Evolutionary conservation across 2,888 invertebrate species (phyloP).

Genomic region (Acronicta psi): DNA sequence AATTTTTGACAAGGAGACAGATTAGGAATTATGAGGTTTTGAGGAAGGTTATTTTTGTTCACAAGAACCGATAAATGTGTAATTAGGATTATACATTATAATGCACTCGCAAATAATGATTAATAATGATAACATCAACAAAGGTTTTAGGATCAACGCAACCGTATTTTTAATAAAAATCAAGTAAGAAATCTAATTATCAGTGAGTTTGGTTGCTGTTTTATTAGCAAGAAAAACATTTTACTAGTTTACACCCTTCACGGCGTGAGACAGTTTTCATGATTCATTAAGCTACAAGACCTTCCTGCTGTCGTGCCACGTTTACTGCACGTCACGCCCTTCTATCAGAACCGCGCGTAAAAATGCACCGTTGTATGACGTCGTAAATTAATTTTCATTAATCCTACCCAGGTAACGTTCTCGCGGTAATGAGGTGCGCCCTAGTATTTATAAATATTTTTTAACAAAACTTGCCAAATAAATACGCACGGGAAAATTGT

Average conservation of each 20-base stretch:
- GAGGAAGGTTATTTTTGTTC: too few relatives aligned
- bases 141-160: too few relatives aligned
- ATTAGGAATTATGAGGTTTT: too few relatives aligned
- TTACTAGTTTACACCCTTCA: slow-evolving; percentile 13
- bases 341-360: slow-evolving; percentile 30
- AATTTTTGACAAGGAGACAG: too few relatives aligned
- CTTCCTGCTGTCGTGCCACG: slow-evolving; percentile 7
- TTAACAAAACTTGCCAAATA: slow-evolving; percentile 52
- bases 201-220: slow-evolving; percentile 24
- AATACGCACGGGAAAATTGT: slow-evolving; percentile 54
- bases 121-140: too few relatives aligned
- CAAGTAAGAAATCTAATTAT: slow-evolving; percentile 11
- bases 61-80: too few relatives aligned
- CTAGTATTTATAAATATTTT: slow-evolving; percentile 70
- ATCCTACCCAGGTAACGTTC: slow-evolving; percentile 49
- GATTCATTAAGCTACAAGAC: slow-evolving; percentile 29
- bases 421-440: slow-evolving; percentile 71
- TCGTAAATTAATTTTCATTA: slow-evolving; percentile 81
- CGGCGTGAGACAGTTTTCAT: slow-evolving; percentile 22
- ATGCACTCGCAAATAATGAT: too few relatives aligned
- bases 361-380: slow-evolving; percentile 72
- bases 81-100: too few relatives aligned
- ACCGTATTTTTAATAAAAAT: too few relatives aligned
- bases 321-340: slow-evolving; percentile 27
- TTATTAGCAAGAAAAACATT: slow-evolving; percentile 40